Conservation (phyloP, 2,797 vertebrate species). For the Pantherophis alleghaniensis region DNA sequence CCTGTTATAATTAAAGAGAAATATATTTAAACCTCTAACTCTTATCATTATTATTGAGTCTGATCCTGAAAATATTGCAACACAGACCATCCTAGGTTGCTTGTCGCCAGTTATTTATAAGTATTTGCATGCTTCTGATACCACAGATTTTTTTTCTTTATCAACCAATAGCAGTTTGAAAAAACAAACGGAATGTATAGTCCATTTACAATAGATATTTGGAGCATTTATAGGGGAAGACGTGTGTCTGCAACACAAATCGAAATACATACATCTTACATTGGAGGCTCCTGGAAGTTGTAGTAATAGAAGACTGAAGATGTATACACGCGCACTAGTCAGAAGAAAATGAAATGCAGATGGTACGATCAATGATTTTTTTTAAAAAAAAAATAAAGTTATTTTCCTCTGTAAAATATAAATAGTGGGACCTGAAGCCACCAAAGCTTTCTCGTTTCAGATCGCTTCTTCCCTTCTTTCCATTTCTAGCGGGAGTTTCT, state of each 20-base stretch:
- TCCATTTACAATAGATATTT: background rate
- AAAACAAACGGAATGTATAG: background rate
- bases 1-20: too few species aligned
- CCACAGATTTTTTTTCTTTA: background rate
- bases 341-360: background rate
- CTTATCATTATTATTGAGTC: too few species aligned
- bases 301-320: background rate
- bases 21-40: too few species aligned
- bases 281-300: background rate
- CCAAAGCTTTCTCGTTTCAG: background rate
- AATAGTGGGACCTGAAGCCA: background rate
- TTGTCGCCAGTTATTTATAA: background rate
- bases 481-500: background rate
- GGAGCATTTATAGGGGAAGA: background rate
- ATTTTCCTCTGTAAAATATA: background rate
- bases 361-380: background rate
- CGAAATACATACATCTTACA: background rate
- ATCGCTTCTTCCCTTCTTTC: background rate
- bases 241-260: background rate
- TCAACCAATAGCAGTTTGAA: background rate
- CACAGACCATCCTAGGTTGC: background rate
- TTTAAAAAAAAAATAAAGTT: background rate
- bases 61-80: too few species aligned
- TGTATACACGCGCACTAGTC: background rate
- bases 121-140: background rate